These are phyloP conservation scores for Danio kyathit DNA, from an alignment of 2,797 vertebrate species.

Conservation along the genomic window DNA sequence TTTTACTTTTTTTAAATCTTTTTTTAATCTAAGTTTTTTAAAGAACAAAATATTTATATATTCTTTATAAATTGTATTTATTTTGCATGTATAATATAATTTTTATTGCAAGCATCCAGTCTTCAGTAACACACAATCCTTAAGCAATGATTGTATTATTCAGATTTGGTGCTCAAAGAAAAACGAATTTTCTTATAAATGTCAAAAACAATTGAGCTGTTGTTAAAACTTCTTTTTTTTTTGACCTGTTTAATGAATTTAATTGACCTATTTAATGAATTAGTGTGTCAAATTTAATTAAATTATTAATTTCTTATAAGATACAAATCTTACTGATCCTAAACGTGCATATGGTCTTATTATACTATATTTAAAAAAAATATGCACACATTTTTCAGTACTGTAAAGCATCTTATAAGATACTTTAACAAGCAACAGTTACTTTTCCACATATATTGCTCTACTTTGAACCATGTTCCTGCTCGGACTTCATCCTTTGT, in stretches of 20 bases:
- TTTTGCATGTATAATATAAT: too few relatives aligned
- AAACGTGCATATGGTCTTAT: background rate
- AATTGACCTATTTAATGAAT: too few relatives aligned
- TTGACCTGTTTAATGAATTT: too few relatives aligned
- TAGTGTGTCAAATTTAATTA: too few relatives aligned
- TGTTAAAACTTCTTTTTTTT: too few relatives aligned
- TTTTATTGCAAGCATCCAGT: background rate
- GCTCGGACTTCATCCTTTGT: slow-evolving; percentile 48
- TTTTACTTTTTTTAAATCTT: too few relatives aligned
- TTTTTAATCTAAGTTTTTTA: too few relatives aligned
- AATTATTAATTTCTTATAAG: too few relatives aligned
- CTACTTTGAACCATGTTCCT: slow-evolving; percentile 38
- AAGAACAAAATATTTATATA: too few relatives aligned
- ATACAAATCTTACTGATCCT: background rate
- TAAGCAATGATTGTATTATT: background rate
- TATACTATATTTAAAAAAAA: too few relatives aligned
- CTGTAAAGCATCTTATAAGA: too few relatives aligned
- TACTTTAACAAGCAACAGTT: slow-evolving; percentile 17
- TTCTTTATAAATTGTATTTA: too few relatives aligned
- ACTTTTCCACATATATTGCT: slow-evolving; percentile 15
- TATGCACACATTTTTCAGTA: background rate
- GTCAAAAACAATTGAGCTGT: background rate
- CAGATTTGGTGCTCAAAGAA: background rate
- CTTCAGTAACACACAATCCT: background rate
- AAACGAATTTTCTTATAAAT: background rate